phyloP scores from a whole-genome alignment of 2,113 vertebrate genomes.

The Centropristis striata region DNA sequence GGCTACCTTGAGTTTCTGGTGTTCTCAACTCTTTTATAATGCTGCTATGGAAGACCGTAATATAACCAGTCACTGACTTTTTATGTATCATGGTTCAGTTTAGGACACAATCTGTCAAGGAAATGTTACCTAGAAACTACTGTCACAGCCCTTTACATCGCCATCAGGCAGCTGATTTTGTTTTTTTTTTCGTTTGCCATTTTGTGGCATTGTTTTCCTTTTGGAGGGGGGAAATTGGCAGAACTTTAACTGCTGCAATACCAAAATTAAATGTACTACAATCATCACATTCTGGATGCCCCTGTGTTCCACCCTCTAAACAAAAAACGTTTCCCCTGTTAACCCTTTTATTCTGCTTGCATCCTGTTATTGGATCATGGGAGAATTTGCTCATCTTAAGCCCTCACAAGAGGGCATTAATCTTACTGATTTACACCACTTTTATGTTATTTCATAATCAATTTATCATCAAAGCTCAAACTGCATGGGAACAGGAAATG shows the following conservation, averaged over 20 bases:
- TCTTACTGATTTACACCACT: slow-evolving; percentile 36
- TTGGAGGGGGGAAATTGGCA: not conserved
- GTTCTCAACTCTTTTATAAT: slow-evolving; percentile 15
- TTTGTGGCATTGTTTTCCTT: not conserved
- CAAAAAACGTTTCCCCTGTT: not conserved
- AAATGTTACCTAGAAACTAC: not conserved
- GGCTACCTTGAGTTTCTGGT: not conserved
- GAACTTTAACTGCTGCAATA: not conserved
- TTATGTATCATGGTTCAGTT: not conserved
- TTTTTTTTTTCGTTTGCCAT: not conserved
- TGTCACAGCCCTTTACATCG: not conserved
- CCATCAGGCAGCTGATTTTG: not conserved
- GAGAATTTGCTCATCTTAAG: slow-evolving; percentile 39
- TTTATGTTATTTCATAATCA: slow-evolving; percentile 65
- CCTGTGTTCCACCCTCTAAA: not conserved
- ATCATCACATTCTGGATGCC: not conserved
- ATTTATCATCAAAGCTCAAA: slow-evolving; percentile 58
- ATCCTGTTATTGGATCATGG: slow-evolving; percentile 26
- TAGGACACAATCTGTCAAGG: not conserved
- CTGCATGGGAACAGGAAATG: slow-evolving; percentile 50
- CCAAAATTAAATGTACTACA: not conserved
- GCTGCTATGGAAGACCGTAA: not conserved
- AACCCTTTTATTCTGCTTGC: not conserved
- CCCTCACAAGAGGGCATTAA: slow-evolving; percentile 17
- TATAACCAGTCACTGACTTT: not conserved